Conservation (phyloP, 2,113 vertebrate species). For the Nesospiza acunhae region DNA sequence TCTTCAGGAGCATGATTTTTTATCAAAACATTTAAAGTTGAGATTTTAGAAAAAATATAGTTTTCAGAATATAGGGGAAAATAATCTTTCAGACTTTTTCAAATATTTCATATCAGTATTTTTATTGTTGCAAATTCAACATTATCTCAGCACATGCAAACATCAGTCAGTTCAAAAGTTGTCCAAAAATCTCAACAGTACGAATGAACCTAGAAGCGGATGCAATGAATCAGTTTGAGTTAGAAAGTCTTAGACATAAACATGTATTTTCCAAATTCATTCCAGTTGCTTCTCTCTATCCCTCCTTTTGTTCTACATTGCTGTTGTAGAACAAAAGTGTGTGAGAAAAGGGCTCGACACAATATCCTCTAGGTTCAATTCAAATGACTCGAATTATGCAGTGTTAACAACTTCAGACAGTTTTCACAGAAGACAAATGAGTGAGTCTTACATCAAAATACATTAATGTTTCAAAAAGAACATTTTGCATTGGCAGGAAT, state of each 20-base stretch:
- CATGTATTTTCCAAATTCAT: background rate
- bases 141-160: background rate
- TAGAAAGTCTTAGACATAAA: background rate
- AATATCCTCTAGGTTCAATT: background rate
- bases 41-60: background rate
- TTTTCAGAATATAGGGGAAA: background rate
- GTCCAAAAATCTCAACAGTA: background rate
- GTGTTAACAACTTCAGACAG: constrained; percentile 20
- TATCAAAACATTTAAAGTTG: background rate
- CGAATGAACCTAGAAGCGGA: background rate
- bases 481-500: background rate
- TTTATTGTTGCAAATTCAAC: background rate
- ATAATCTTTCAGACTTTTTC: background rate
- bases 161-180: background rate
- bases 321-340: background rate
- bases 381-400: constrained; percentile 34
- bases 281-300: background rate
- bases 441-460: constrained; percentile 14
- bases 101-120: background rate
- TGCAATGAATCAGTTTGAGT: background rate
- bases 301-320: background rate
- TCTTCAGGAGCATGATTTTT: background rate
- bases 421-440: constrained; percentile 8
- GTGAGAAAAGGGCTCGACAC: background rate
- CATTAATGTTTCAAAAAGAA: constrained; percentile 7